Evolutionary conservation across 2,797 vertebrate genomes (phyloP), one percentile per base, ranked within the genome.

Genomic region (Euphonia xanthogaster): DNA sequence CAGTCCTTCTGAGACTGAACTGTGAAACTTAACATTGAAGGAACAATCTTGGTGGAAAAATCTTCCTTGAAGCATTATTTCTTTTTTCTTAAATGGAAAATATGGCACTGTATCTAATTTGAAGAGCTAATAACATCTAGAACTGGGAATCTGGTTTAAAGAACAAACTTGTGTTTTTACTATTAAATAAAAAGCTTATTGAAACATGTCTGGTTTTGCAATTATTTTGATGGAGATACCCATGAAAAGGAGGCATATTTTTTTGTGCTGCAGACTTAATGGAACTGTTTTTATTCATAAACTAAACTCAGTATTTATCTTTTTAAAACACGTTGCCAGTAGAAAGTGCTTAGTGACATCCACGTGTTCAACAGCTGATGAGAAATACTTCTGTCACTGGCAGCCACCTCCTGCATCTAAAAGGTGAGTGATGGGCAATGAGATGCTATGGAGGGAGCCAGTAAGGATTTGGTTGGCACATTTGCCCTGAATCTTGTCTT

Each of bases 141-240:
- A 86, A 80, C 53, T 90, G 84, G 47, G 10, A 30, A 68, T 51
- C 44, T 74, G 13, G 54, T 88, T 89, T 72, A 60, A 95, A 93
- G 95, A 96, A 96, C 92, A 97, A 96, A 93, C 40, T 72, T 63
- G 24, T 73, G 60, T 17, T 93, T 95, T 94, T 91, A 92, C 30
- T 42, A 37, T 75, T 48, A 81, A 97, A 96, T 96, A 97, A 97
- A 97, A 82, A 84, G 22, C 23, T 80, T 90, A 14, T 39, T 71
- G 40, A 81, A 95, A 81, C 15, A 25, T 54, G 15, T 45, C 45
- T 91, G 37, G 18, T 25, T 86, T 75, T 81, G 62, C 40, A 27
- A 1, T 95, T 86, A 90, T 80, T 96, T 68, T 72, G 39, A 61
- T 39, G 35, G 71, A 51, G 42, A 67, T 47, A 50, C 6, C 9